phyloP scores from a whole-genome alignment of 37 sponge, comb jelly and placozoan species.

The Crambe crambe region DNA sequence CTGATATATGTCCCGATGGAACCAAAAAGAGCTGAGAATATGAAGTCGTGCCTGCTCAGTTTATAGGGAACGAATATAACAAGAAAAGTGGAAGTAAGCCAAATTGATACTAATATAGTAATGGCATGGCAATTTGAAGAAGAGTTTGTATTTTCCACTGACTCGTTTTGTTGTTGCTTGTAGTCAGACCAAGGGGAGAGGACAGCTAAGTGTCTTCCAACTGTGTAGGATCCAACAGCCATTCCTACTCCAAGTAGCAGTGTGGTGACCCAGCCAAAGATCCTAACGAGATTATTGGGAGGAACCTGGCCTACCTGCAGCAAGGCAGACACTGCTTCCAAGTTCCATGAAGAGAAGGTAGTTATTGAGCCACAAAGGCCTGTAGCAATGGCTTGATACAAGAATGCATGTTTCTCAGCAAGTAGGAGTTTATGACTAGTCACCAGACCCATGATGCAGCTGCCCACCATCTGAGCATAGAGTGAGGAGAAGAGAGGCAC shows the following conservation, averaged over 20 bases:
- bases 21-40: slow-evolving; percentile 42
- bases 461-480: slow-evolving; percentile 58
- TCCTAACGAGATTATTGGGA: slow-evolving; percentile 22
- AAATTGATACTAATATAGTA: not conserved
- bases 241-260: slow-evolving; percentile 51
- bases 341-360: slow-evolving; percentile 73
- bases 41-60: slow-evolving; percentile 8
- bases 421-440: slow-evolving; percentile 28
- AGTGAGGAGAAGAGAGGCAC: slow-evolving; percentile 53
- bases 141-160: not conserved
- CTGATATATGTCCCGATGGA: slow-evolving; percentile 43
- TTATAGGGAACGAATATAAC: slow-evolving; percentile 6
- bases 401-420: slow-evolving; percentile 3
- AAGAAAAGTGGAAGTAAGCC: slow-evolving; percentile 11
- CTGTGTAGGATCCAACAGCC: slow-evolving; percentile 35
- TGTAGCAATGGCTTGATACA: slow-evolving; percentile 56
- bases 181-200: slow-evolving; percentile 32
- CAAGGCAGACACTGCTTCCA: slow-evolving; percentile 35
- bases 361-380: slow-evolving; percentile 74
- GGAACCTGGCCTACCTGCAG: slow-evolving; percentile 18
- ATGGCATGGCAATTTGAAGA: not conserved
- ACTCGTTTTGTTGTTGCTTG: not conserved
- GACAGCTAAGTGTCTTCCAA: slow-evolving; percentile 45
- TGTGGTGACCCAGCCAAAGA: slow-evolving; percentile 41
- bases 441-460: slow-evolving; percentile 51